Percentiles rank a stretch among this genome's conserved stretches.
These are phyloP conservation scores for Helarctos malayanus DNA, from an alignment of 2,797 vertebrate genomes.

Conservation along the genomic window DNA sequence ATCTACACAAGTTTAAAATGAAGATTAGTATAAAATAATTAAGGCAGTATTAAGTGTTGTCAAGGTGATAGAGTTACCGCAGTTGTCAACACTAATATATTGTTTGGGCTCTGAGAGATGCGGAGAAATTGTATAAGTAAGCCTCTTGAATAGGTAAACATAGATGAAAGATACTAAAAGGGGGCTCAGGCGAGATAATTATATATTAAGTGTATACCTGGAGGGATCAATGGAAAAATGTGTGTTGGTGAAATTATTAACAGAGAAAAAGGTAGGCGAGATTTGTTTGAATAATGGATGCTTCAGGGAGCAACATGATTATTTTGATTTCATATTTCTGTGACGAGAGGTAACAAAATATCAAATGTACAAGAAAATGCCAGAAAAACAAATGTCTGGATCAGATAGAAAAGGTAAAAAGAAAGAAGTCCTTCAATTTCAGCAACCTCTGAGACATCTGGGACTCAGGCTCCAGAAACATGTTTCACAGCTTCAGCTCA, in stretches of 20 bases:
- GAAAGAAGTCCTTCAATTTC: background rate
- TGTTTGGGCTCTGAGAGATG: background rate
- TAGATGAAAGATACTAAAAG: background rate
- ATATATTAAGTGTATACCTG: background rate
- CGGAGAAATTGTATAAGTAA: background rate
- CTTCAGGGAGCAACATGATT: background rate
- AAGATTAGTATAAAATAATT: background rate
- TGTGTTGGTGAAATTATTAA: background rate
- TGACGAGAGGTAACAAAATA: background rate
- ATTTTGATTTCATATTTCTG: background rate
- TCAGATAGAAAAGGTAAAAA: background rate
- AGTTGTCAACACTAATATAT: background rate
- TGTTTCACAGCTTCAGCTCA: background rate
- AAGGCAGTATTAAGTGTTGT: background rate
- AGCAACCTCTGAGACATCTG: background rate
- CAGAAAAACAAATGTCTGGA: background rate
- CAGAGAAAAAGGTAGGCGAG: background rate
- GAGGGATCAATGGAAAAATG: background rate
- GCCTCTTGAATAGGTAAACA: background rate
- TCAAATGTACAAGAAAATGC: background rate
- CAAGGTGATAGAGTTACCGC: background rate
- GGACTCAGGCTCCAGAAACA: background rate
- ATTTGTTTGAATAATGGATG: background rate
- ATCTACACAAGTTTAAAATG: background rate
- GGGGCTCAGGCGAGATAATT: background rate